Evolutionary conservation across 1,140 invertebrate genomes (phyloP).

Genomic region (Plutomurus gul): DNA sequence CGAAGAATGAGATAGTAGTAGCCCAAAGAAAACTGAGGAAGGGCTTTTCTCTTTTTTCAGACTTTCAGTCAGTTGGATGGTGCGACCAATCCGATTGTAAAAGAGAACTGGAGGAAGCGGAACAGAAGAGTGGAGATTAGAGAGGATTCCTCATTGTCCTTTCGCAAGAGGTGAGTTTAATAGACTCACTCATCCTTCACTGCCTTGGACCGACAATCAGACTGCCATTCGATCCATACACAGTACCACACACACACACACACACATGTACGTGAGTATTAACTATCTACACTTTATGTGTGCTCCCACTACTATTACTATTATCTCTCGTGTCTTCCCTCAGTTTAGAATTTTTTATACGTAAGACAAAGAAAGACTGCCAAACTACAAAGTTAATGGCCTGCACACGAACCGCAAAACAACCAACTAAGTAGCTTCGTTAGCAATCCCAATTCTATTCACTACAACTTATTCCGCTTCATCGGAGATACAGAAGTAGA

Average conservation of each 20-base stretch:
- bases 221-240: neutral
- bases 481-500: neutral
- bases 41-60: neutral
- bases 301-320: neutral
- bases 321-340: neutral
- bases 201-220: slow-evolving; percentile 19
- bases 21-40: too few species aligned
- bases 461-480: neutral
- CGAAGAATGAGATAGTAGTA: slow-evolving; percentile 31
- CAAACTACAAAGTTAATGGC: neutral
- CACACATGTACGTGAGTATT: neutral
- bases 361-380: neutral
- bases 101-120: slow-evolving; percentile 11
- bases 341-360: neutral
- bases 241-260: neutral
- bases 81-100: slow-evolving; percentile 1
- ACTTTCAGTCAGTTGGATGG: neutral
- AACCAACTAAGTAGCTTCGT: neutral
- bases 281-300: neutral
- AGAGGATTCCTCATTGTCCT: slow-evolving; percentile 17
- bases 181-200: slow-evolving; percentile 18
- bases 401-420: neutral
- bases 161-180: slow-evolving; percentile 20
- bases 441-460: neutral
- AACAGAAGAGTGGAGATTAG: slow-evolving; percentile 5